phyloP scores from a whole-genome alignment of 2,888 invertebrate genomes.

The Nymphalis c-album region DNA sequence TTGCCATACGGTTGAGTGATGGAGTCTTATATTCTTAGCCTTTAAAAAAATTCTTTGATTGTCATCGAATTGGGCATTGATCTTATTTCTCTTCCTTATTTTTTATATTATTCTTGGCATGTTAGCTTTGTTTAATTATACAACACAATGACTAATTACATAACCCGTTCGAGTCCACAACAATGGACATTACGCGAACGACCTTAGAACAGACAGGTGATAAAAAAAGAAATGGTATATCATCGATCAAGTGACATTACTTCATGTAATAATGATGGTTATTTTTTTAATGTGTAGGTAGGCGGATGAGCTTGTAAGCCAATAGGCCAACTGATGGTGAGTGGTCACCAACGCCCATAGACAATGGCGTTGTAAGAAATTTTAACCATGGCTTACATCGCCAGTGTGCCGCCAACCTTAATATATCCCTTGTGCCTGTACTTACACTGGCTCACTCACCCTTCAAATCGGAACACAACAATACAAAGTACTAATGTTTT shows the following conservation, averaged over 20 bases:
- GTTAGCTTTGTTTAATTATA: conserved; percentile 16
- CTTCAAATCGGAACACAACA: too few species aligned
- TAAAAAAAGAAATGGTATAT: not conserved
- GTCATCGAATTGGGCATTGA: not conserved
- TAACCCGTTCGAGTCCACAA: conserved; percentile 17
- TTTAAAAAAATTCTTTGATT: not conserved
- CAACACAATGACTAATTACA: conserved; percentile 15
- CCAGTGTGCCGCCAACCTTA: too few species aligned
- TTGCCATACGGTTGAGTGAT: too few species aligned
- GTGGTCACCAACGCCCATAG: too few species aligned
- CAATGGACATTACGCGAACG: conserved; percentile 28
- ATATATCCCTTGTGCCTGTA: too few species aligned
- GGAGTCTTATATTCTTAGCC: not conserved
- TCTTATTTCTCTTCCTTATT: conserved; percentile 6
- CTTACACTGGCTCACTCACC: too few species aligned
- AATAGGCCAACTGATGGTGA: too few species aligned
- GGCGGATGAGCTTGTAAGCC: too few species aligned
- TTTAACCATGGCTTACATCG: too few species aligned
- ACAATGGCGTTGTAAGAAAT: too few species aligned
- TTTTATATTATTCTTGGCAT: not conserved
- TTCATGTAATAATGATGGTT: not conserved
- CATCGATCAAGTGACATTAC: not conserved
- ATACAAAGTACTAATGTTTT: too few species aligned
- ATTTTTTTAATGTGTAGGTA: too few species aligned
- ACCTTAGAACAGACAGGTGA: conserved; percentile 12